Evolutionary conservation across 2,797 vertebrate genomes (phyloP).

Genomic region (Myotis myotis): DNA sequence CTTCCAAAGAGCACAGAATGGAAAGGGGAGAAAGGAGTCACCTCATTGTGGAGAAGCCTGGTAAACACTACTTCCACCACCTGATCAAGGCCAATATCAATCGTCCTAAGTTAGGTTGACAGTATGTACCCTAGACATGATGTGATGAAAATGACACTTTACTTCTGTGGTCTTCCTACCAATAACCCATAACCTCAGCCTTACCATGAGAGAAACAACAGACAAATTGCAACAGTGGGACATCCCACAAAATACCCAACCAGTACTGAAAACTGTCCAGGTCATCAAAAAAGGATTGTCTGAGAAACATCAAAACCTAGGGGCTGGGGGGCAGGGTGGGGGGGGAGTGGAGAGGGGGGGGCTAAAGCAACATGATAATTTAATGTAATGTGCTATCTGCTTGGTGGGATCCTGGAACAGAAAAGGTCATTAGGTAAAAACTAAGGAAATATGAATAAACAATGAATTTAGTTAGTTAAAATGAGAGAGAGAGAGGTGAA

Average conservation of each 20-base stretch:
- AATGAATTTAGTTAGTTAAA: not conserved
- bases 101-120: not conserved
- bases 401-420: not conserved
- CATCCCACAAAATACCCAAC: not conserved
- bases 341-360: fast-evolving
- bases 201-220: not conserved
- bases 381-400: not conserved
- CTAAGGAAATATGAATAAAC: not conserved
- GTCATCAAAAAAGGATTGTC: no score
- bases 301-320: no score
- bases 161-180: not conserved
- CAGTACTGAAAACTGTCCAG: no score
- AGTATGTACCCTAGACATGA: not conserved
- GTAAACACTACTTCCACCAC: not conserved
- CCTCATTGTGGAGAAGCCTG: not conserved
- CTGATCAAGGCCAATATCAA: not conserved
- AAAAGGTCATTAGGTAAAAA: not conserved
- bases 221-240: not conserved
- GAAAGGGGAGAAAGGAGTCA: not conserved
- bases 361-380: no score
- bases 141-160: not conserved
- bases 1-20: no score
- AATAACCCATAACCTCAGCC: not conserved
- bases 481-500: no score
- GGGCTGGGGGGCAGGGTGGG: no score